These are phyloP conservation scores for Mormyrops attenuatus DNA, from an alignment of 2,797 vertebrate genomes.

Conservation along the genomic window DNA sequence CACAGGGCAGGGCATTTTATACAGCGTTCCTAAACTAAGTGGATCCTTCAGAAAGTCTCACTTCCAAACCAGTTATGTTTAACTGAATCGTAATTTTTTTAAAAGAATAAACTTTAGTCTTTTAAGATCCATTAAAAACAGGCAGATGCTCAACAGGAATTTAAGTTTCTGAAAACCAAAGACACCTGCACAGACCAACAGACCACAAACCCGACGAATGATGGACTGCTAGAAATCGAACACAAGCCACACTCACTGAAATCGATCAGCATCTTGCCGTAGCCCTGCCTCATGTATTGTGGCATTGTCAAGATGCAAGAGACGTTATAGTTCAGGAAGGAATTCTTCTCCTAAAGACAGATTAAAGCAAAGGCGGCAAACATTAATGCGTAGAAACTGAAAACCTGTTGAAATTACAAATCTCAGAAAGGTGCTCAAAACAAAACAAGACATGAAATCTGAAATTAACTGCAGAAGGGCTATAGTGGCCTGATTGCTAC, in stretches of 20 bases:
- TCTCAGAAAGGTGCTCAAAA: not conserved
- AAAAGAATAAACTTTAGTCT: not conserved
- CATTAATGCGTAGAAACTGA: not conserved
- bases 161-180: not conserved
- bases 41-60: not conserved
- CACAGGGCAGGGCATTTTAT: not conserved
- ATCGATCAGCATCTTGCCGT: conserved; percentile 85
- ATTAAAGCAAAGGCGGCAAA: not conserved
- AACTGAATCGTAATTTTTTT: not conserved
- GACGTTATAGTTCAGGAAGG: conserved; percentile 85
- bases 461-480: not conserved
- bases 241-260: conserved; percentile 69
- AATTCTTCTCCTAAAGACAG: conserved; percentile 75
- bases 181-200: not conserved
- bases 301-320: conserved; percentile 87
- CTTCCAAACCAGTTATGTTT: not conserved
- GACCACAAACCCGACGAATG: not conserved
- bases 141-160: not conserved
- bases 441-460: not conserved
- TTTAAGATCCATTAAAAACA: not conserved
- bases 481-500: conserved; percentile 46
- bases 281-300: conserved; percentile 84
- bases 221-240: not conserved
- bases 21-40: not conserved
- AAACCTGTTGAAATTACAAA: not conserved